phyloP scores from a whole-genome alignment of 2,888 invertebrate genomes.

The Phytoseiulus persimilis region DNA sequence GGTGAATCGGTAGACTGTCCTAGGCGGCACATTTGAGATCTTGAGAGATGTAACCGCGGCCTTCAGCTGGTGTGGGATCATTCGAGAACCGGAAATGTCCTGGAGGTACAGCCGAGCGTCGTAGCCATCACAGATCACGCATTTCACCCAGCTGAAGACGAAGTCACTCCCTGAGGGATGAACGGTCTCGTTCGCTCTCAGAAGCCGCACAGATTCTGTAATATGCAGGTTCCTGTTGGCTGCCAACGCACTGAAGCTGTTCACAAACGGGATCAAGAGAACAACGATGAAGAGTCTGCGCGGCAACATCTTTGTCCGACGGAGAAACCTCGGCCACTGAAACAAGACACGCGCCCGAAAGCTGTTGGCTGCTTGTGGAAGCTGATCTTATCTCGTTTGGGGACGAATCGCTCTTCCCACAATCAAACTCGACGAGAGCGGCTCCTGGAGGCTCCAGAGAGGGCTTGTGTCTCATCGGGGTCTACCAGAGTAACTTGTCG shows the following conservation, averaged over 20 bases:
- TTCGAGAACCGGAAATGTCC: neutral
- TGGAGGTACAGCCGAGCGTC: neutral
- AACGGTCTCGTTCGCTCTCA: neutral
- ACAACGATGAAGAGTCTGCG: too few relatives aligned
- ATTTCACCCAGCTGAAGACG: neutral
- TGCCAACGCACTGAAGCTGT: neutral
- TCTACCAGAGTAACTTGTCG: too few relatives aligned
- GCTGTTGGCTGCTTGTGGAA: too few relatives aligned
- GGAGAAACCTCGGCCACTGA: too few relatives aligned
- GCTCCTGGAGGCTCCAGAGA: too few relatives aligned
- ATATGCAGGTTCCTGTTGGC: neutral
- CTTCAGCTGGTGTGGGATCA: neutral
- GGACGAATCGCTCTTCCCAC: too few relatives aligned
- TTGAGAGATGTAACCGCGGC: neutral
- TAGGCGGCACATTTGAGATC: neutral
- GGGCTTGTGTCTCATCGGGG: too few relatives aligned
- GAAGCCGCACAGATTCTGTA: neutral
- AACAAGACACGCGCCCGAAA: too few relatives aligned
- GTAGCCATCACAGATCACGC: neutral
- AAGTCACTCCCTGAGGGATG: neutral
- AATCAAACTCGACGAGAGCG: too few relatives aligned
- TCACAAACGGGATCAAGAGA: too few relatives aligned
- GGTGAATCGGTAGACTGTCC: neutral
- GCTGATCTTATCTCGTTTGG: too few relatives aligned
- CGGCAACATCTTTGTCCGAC: too few relatives aligned